Evolutionary conservation across 1,140 invertebrate species (phyloP).

Genomic region (Ceratosolen solmsi): DNA sequence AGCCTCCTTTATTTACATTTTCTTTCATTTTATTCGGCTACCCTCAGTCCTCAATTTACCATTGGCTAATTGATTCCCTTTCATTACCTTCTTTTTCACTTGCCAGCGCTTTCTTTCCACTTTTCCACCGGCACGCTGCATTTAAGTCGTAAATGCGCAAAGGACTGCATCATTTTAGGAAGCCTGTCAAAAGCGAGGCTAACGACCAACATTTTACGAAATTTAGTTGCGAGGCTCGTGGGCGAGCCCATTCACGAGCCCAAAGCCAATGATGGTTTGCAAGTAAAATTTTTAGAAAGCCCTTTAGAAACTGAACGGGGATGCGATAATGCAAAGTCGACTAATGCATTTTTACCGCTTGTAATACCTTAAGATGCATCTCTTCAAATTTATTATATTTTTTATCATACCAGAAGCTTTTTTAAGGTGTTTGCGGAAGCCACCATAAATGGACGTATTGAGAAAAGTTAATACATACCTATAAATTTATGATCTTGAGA

Average conservation of each 20-base stretch:
- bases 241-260: neutral
- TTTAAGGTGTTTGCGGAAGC: no score
- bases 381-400: neutral
- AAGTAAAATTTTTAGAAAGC: neutral
- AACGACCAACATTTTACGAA: neutral
- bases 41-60: neutral
- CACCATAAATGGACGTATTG: no score
- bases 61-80: conserved; percentile 45
- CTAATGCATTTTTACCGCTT: neutral
- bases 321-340: no score
- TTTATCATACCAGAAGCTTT: no score
- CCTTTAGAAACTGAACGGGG: neutral
- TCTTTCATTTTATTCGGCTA: conserved; percentile 34
- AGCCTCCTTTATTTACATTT: conserved; percentile 48
- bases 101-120: neutral
- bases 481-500: no score
- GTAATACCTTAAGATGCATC: neutral
- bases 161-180: neutral
- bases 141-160: neutral
- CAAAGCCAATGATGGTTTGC: neutral
- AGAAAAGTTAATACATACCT: no score
- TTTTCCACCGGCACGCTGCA: conserved; percentile 13
- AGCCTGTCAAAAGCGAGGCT: neutral
- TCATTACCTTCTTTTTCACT: neutral
- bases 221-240: neutral